Percentiles rank a stretch among this genome's conserved stretches.
Evolutionary conservation across 2,888 invertebrate species (phyloP).

Genomic region (Mythimna lalbum): DNA sequence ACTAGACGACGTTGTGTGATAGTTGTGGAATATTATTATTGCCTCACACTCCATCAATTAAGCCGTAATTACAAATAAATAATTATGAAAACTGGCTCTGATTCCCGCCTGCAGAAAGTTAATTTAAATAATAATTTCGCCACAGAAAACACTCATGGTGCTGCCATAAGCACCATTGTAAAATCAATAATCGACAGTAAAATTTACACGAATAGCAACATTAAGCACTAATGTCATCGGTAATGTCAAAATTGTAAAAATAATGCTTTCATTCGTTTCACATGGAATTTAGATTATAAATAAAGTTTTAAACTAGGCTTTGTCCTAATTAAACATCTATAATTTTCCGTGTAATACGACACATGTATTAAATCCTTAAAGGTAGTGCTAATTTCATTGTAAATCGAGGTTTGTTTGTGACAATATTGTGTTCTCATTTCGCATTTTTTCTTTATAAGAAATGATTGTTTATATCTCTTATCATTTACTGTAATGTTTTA

Average conservation of each 20-base stretch:
- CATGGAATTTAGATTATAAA: slow-evolving; percentile 57
- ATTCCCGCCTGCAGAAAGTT: too few relatives aligned
- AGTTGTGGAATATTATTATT: too few relatives aligned
- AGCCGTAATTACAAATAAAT: too few relatives aligned
- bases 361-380: slow-evolving; percentile 25
- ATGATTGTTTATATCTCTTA: slow-evolving; percentile 23
- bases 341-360: slow-evolving; percentile 5
- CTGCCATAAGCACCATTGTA: not conserved
- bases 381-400: slow-evolving; percentile 14
- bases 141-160: not conserved
- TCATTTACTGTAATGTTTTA: not conserved
- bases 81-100: too few relatives aligned
- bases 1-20: too few relatives aligned
- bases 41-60: too few relatives aligned
- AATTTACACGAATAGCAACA: slow-evolving; percentile 33
- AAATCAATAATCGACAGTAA: slow-evolving; percentile 32
- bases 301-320: slow-evolving; percentile 46
- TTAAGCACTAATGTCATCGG: slow-evolving; percentile 39
- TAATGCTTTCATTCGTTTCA: slow-evolving; percentile 62
- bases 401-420: slow-evolving; percentile 44
- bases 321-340: slow-evolving; percentile 34
- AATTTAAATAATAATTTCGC: too few relatives aligned
- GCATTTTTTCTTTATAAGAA: slow-evolving; percentile 26
- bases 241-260: slow-evolving; percentile 63
- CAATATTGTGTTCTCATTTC: slow-evolving; percentile 41